phyloP scores from a whole-genome alignment of 2,888 invertebrate species.

The Eupithecia vulgata region DNA sequence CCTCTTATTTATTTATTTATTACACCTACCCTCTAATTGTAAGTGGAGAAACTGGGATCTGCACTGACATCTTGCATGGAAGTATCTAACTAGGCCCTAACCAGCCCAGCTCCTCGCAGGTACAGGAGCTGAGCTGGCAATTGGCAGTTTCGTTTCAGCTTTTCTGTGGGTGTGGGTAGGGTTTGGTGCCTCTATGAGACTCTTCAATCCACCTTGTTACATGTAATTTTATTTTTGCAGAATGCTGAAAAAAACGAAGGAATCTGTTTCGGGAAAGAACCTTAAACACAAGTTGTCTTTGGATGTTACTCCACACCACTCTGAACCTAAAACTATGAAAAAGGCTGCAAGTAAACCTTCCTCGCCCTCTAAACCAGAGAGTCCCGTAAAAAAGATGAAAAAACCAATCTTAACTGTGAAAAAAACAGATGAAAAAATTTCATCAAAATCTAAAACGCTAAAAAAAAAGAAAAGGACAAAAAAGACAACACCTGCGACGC shows the following conservation, averaged over 20 bases:
- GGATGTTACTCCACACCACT: slow-evolving; percentile 24
- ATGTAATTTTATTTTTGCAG: slow-evolving; percentile 30
- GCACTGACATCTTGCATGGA: no score
- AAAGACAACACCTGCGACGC: background rate
- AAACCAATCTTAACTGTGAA: slow-evolving; percentile 5
- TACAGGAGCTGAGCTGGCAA: no score
- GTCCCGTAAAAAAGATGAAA: slow-evolving; percentile 7
- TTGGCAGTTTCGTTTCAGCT: no score
- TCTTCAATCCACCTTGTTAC: no score
- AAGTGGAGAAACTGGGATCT: no score
- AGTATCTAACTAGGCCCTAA: no score
- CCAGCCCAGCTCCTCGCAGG: no score
- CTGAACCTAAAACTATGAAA: slow-evolving; percentile 47
- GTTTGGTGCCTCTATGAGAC: no score
- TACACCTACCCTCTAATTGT: background rate
- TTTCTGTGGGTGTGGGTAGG: no score
- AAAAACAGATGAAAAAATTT: background rate
- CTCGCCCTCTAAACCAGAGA: background rate
- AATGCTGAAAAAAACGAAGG: slow-evolving; percentile 46
- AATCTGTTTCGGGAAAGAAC: slow-evolving; percentile 34
- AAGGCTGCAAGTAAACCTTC: slow-evolving; percentile 17
- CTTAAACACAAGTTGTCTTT: slow-evolving; percentile 48
- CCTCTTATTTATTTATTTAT: background rate
- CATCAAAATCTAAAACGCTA: background rate
- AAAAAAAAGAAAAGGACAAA: slow-evolving; percentile 1